Conservation (phyloP, 2,888 invertebrate species). For the Ecliptopera silaceata region DNA sequence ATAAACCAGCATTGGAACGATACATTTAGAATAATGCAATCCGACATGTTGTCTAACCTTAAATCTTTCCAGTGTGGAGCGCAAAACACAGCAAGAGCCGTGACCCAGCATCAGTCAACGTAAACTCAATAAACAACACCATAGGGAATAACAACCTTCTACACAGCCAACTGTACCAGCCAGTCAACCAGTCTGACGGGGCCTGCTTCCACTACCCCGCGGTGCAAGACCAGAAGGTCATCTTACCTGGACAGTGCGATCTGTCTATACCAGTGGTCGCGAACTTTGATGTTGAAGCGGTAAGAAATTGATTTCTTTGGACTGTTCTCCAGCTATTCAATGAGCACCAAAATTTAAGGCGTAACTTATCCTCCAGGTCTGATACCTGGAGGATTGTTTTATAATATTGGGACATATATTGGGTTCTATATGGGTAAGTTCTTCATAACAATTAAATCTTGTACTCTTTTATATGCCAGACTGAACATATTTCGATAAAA, state of each 20-base stretch:
- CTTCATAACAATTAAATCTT: too few relatives aligned
- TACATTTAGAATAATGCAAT: not conserved
- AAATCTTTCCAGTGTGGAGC: conserved; percentile 64
- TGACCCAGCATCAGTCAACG: conserved; percentile 42
- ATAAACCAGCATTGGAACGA: too few relatives aligned
- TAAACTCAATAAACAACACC: conserved; percentile 44
- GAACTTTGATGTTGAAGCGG: conserved; percentile 52
- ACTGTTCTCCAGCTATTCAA: too few relatives aligned
- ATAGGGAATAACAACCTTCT: conserved; percentile 53
- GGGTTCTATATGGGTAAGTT: too few relatives aligned
- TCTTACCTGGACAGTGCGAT: conserved; percentile 71
- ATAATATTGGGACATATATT: too few relatives aligned
- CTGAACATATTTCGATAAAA: too few relatives aligned
- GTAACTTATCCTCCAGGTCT: too few relatives aligned
- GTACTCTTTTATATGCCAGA: too few relatives aligned
- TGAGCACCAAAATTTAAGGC: too few relatives aligned
- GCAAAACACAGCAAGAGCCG: conserved; percentile 65
- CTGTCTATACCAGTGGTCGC: conserved; percentile 52
- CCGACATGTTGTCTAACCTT: not conserved
- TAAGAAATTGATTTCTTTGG: conserved; percentile 36
- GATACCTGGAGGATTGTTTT: too few relatives aligned
- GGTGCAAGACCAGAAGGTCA: conserved; percentile 47
- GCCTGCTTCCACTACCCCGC: conserved; percentile 71
- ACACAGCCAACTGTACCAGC: conserved; percentile 50
- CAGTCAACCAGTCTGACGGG: conserved; percentile 52